Base-by-base conservation (phyloP, 2,888 invertebrate species). In the Apocheima hispidaria region DNA sequence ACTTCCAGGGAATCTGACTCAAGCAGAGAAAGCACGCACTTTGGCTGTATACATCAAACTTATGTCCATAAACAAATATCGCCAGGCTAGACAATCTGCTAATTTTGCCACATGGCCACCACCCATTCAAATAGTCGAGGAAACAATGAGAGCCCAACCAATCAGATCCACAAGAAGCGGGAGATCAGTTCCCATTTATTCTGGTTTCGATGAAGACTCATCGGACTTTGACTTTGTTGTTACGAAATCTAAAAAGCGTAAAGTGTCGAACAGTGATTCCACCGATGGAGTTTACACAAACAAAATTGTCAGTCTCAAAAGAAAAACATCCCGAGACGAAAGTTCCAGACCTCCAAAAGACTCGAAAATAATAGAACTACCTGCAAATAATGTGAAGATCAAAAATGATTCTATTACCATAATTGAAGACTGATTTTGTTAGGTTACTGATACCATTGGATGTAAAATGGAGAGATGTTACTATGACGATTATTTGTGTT, bases 121-220 rank as follows among this genome's bases (percentile, higher is more conserved):
- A 38, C 87, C 91, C 16, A 75, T 92, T 49, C 90, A 91, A 71
- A 91, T 92, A 64, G 74, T 90, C 26, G 91, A 92, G 65, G 88
- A 89, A 70, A 79, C 88, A 33, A 80, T 84, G 2, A 84, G 87
- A 68, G 69, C 85, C 12, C 87, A 85, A 64, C 88, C 92, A 1
- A 62, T 84, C 2, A 77, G 92, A 26, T 89, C 91, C 3, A 92
- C 92, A 3, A 82, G 92, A 48, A 91, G 92, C 74, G 92, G 92
- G 0, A 77, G 92, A 1, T 81, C 86, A 16, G 88, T 87, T 35
- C 92, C 92, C 14, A 82, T 88, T 6, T 92, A 92, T 76, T 82
- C 86, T 49, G 89, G 86, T 4, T 87, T 87, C 74, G 91, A 91
- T 82, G 92, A 92, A 74, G 92, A 92, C 60, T 88, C 89, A 0